Conservation (phyloP, 2,113 vertebrate species). For the Paracanthobrama guichenoti region DNA sequence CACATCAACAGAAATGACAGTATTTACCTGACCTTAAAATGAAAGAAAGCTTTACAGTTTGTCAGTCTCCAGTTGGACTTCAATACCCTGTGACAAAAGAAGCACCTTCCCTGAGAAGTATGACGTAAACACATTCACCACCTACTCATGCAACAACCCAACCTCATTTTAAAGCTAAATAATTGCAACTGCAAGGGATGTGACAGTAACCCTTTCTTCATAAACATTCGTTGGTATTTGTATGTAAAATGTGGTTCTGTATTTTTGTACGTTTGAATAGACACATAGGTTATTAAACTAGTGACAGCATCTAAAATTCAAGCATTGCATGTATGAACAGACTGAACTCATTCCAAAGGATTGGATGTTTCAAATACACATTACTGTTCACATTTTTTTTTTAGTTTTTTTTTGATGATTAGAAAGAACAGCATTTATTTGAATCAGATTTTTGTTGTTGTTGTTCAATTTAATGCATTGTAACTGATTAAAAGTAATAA, state of each 20-base stretch:
- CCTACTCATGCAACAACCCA: background rate
- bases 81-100: conserved; percentile 35
- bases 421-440: no score
- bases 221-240: background rate
- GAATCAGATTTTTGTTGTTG: no score
- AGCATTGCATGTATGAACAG: background rate
- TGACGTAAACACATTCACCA: conserved; percentile 23
- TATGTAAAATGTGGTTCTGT: background rate
- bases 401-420: no score
- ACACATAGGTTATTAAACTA: background rate
- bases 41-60: conserved; percentile 44
- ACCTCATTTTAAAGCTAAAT: conserved; percentile 3
- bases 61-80: conserved; percentile 46
- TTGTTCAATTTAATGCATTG: background rate
- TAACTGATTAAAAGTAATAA: background rate
- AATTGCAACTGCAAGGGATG: background rate
- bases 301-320: background rate
- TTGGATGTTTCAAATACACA: background rate
- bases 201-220: background rate
- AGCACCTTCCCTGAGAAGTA: conserved; percentile 40
- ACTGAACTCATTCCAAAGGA: background rate
- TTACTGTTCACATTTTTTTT: background rate
- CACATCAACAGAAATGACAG: conserved; percentile 1
- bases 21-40: conserved; percentile 19
- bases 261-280: background rate